Evolutionary conservation across 30 jellyfish, hydroid and myxozoan species (phyloP), one percentile per base, ranked within the genome.

Genomic region (Cassiopea andromeda): DNA sequence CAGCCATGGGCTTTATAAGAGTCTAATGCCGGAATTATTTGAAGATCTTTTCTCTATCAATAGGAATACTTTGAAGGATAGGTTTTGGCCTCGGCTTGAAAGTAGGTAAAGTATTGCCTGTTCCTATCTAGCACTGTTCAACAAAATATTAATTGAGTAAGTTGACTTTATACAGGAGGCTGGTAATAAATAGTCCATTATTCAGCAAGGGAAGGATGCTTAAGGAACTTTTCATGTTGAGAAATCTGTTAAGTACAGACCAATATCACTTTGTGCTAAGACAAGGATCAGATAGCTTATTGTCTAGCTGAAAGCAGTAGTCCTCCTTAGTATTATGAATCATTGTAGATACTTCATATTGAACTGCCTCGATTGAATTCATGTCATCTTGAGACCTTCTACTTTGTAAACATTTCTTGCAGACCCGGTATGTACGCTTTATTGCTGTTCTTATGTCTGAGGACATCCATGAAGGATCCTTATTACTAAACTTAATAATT

Each of bases 261-360:
- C 90, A 81, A 59, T 81, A 81, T 61, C 64, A 61, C 64, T 84
- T 72, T n/a, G 43, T 18, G 50, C 85, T 85, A 6, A 0, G 72
- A 58, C 58, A 43, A 27, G 85, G 85, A 68, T 67, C 92, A 1
- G 78, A 19, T 46, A 84, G 54, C 54, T 84, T 84, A 44, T 85
- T 77, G 12, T 10, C 64, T 54, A 54, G 12, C 12, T 6, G 7
- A 3, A 84, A 47, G 48, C 2, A 69, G 38, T 84, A 84, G 7
- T 69, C 48, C 10, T 84, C 85, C 46, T 69, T 84, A 18, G 92
- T 85, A 69, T 84, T 46, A 43, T 7, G 13, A 45, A 69, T 71
- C 91, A 83, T 83, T 83, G 64, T 49, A 27, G 38, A 27, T 27
- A 27, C 38, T 27, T 27, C 38, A 27, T 27, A 27, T 27, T 27